phyloP scores from a whole-genome alignment of 1,140 invertebrate species.

The Anastrepha obliqua region DNA sequence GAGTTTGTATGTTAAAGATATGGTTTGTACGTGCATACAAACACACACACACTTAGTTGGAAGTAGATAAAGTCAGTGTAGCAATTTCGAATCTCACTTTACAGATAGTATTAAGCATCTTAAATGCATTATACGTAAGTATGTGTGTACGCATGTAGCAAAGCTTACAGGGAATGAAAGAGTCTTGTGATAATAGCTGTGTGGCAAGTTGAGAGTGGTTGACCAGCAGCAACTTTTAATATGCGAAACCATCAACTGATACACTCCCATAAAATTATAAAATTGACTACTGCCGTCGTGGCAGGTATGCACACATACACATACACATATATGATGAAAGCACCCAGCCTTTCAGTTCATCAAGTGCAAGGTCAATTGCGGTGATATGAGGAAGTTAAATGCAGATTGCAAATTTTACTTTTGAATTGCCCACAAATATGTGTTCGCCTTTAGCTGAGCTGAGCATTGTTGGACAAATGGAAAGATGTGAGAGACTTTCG shows the following conservation, averaged over 20 bases:
- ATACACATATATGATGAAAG: not conserved
- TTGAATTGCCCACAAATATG: constrained; percentile 23
- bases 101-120: constrained; percentile 14
- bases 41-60: too few relatives aligned
- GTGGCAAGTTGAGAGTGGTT: not conserved
- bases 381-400: constrained; percentile 18
- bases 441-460: not conserved
- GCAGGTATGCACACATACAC: not conserved
- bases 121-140: not conserved
- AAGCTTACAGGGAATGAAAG: not conserved
- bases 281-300: not conserved
- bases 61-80: constrained; percentile 2
- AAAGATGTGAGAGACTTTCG: not conserved
- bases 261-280: not conserved
- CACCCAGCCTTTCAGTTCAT: not conserved
- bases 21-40: not conserved
- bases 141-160: not conserved
- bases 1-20: constrained; percentile 46
- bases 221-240: constrained; percentile 26
- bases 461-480: not conserved
- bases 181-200: not conserved
- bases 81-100: constrained; percentile 1
- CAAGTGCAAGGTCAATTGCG: constrained; percentile 49
- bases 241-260: not conserved
- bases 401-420: constrained; percentile 46